Conservation (phyloP, 2,888 invertebrate genomes). For the Zhuqinia jingwanae region DNA sequence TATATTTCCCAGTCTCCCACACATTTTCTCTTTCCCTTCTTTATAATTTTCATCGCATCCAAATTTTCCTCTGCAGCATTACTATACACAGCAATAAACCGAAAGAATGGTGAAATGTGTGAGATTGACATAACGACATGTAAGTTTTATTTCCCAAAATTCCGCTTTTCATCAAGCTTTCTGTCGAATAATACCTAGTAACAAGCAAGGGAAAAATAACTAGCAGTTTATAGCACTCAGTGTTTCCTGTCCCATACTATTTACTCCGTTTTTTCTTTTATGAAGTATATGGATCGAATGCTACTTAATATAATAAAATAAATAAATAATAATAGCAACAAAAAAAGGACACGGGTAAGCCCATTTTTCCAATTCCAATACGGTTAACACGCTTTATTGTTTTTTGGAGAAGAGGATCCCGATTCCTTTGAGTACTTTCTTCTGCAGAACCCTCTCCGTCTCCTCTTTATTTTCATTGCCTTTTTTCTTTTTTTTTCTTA, state of each 20-base stretch:
- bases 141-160: constrained; percentile 28
- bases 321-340: neutral
- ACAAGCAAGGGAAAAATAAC: neutral
- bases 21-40: too few relatives aligned
- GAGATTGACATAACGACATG: constrained; percentile 73
- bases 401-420: constrained; percentile 1
- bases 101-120: constrained; percentile 76
- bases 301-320: too few relatives aligned
- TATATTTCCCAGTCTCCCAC: too few relatives aligned
- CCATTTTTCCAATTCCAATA: constrained; percentile 19
- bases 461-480: constrained; percentile 27
- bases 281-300: too few relatives aligned
- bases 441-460: constrained; percentile 24
- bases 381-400: neutral
- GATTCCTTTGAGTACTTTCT: constrained; percentile 42
- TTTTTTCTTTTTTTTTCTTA: constrained; percentile 32
- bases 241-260: too few relatives aligned
- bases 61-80: too few relatives aligned
- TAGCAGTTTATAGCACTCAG: neutral
- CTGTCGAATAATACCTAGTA: neutral
- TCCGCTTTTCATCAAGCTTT: neutral
- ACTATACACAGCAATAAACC: too few relatives aligned
- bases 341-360: constrained; percentile 11
- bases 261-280: too few relatives aligned
- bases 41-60: too few relatives aligned